A percentile compares a stretch with the other conserved stretches of the same genome.
These are phyloP conservation scores for Telmatherina bonti DNA, from an alignment of 2,797 vertebrate species.

Conservation along the genomic window DNA sequence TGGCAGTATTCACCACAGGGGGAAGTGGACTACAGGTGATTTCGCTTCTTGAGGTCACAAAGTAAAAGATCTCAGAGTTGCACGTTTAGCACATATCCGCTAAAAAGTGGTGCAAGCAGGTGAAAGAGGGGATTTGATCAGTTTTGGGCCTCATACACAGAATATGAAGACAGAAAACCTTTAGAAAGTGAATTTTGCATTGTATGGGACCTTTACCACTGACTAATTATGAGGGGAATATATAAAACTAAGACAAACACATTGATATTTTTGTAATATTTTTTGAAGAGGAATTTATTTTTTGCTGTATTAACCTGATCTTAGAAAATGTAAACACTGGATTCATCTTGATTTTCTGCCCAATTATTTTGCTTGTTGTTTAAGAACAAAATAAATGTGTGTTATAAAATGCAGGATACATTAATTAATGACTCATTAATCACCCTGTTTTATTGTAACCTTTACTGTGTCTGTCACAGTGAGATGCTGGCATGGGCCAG, in stretches of 20 bases:
- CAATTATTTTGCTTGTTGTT: background rate
- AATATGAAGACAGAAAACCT: too few species aligned
- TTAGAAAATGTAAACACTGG: background rate
- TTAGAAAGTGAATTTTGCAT: too few species aligned
- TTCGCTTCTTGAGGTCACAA: too few species aligned
- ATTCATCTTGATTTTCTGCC: background rate
- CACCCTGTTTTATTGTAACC: background rate
- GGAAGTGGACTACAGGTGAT: too few species aligned
- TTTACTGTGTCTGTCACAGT: constrained; percentile 74
- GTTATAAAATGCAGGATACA: background rate
- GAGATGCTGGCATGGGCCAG: constrained; percentile 98
- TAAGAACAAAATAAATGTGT: background rate
- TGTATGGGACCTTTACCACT: background rate
- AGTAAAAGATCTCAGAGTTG: too few species aligned
- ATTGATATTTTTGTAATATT: background rate
- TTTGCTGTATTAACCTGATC: background rate
- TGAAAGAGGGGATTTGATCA: too few species aligned
- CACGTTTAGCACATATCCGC: too few species aligned
- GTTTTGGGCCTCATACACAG: too few species aligned
- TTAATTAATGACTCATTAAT: background rate
- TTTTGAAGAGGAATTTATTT: background rate
- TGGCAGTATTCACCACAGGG: too few species aligned
- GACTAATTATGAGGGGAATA: background rate
- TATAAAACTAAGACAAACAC: background rate
- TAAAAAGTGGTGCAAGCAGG: too few species aligned